Evolutionary conservation across 2,888 invertebrate genomes (phyloP), one percentile per base, ranked within the genome.

Genomic region (Eurois occulta): DNA sequence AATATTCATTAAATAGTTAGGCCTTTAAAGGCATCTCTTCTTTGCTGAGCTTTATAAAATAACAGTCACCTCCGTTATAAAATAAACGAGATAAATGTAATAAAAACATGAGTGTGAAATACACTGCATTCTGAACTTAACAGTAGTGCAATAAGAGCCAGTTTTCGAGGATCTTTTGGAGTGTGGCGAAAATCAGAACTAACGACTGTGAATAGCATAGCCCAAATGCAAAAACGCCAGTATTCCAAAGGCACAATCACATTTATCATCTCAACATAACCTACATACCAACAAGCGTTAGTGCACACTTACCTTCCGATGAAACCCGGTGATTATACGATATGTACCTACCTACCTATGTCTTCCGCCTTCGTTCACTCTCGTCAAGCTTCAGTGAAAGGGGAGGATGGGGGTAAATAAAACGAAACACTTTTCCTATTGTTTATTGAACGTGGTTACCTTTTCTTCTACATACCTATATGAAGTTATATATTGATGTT

Each of bases 351-450:
- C 6, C 5, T 48, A 62, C 32, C 32, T 16, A 60, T 69, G 71
- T 68, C 52, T 86, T 72, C 58, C 76, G 46, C 68, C 68, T 75
- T 75, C 83, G 71, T 81, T 66, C 72, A 66, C 58, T 77, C 60
- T 74, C 65, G 72, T 81, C 77, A 65, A 67, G 67, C 75, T 73
- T 75, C 76, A 58, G 60, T 41, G 65, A 75, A 62, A 1, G 65
- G 46, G 13, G 41, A 52, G 78, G 73, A 52, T 65, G 48, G 48
- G 73, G 86, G 84, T 86, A 84, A 89, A 89, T 88, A 87, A 89
- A 88, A 88, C 86, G 84, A 83, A 78, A 89, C 89, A 80, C 80
- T 78, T 81, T 80, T 78, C 43, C 66, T 74, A 84, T 88, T 89
- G 82, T 88, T 89, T 88, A 88, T 86, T 89, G 80, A 77, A 72